Evolutionary conservation across 2,797 vertebrate species (phyloP).

Genomic region (Cottoperca gobio): DNA sequence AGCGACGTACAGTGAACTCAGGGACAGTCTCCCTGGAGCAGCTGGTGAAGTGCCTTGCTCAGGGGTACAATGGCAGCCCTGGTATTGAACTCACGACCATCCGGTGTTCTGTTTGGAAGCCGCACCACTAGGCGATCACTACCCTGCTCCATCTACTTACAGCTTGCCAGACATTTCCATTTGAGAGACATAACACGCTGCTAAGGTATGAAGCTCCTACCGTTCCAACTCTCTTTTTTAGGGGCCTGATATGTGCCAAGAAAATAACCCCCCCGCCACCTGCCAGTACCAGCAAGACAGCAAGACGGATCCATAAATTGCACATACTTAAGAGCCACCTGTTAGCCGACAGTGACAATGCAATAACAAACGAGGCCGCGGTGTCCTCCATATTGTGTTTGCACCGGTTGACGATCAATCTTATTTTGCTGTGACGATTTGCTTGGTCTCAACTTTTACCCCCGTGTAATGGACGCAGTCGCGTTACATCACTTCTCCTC

Average conservation of each 20-base stretch:
- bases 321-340: constrained; percentile 43
- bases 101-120: too few species aligned
- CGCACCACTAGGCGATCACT: too few species aligned
- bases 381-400: constrained; percentile 41
- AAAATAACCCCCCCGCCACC: constrained; percentile 43
- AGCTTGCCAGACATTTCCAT: too few species aligned
- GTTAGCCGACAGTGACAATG: constrained; percentile 31
- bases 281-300: constrained; percentile 27
- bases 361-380: constrained; percentile 17
- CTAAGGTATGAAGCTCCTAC: not conserved
- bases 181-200: not conserved
- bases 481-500: constrained; percentile 18
- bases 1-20: too few species aligned
- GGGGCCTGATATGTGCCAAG: constrained; percentile 19
- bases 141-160: too few species aligned
- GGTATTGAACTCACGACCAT: too few species aligned
- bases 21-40: too few species aligned
- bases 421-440: constrained; percentile 19
- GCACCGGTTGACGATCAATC: constrained; percentile 37
- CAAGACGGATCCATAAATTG: constrained; percentile 42
- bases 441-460: constrained; percentile 19
- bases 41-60: too few species aligned
- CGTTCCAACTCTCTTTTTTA: constrained; percentile 15
- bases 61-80: too few species aligned
- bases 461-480: constrained; percentile 25